Conservation (phyloP, 2,113 vertebrate species). For the Pelusios castaneus region DNA sequence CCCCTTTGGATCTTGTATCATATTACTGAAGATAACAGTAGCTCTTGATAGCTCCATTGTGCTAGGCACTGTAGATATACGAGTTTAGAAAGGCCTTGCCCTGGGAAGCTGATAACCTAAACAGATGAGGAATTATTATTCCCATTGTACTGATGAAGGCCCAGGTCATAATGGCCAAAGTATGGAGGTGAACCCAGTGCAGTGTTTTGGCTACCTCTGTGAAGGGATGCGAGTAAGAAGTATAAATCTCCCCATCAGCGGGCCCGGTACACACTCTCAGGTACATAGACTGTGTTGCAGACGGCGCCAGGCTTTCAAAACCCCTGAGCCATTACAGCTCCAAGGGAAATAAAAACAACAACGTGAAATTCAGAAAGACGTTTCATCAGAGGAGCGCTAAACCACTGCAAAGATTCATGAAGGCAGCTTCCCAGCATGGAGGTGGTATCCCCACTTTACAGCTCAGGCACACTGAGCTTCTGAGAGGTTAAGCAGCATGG, state of each 20-base stretch:
- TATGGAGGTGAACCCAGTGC: neutral
- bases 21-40: neutral
- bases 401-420: neutral
- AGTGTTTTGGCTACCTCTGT: neutral
- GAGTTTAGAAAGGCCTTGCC: neutral
- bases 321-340: neutral
- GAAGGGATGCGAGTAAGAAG: neutral
- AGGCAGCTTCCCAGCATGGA: neutral
- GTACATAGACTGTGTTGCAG: neutral
- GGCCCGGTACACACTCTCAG: neutral
- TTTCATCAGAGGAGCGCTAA: neutral
- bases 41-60: neutral
- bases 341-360: neutral
- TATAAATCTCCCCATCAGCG: neutral
- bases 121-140: neutral
- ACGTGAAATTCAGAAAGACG: neutral
- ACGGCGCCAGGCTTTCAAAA: neutral
- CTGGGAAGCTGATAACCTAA: neutral
- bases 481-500: neutral
- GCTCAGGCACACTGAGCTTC: neutral
- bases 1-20: too few species aligned
- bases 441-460: neutral
- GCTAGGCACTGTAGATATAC: neutral
- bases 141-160: neutral
- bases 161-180: neutral